Base-by-base conservation (phyloP, 2,113 vertebrate species). In the Syrmaticus mikado region DNA sequence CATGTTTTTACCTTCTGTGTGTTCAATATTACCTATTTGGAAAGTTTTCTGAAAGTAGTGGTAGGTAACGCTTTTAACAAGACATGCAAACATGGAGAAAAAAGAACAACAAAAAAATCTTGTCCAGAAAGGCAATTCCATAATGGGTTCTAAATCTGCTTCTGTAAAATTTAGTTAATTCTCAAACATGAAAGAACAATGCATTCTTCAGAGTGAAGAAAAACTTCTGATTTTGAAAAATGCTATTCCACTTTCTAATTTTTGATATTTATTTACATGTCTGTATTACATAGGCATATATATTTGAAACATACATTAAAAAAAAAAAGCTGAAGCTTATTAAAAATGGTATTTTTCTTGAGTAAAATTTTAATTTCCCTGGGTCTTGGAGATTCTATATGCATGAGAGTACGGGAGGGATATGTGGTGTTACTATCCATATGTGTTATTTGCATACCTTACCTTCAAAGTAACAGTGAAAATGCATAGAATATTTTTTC, bases 91-190 rank as follows among this genome's bases (percentile, higher is more conserved):
- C 32, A 73, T 78, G 66, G 76, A 27, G 76, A 78, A 74, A 30
- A 32, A 10, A 27, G 6, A 25, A 38, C 38, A 50, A 25, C 21
- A 50, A 50, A 50, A 50, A 27, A 52, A 6, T 13, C 24, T 30
- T 27, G 94, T 68, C 4, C 3, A 20, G 50, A 72, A 25, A 82
- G 57, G 61, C 6, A 76, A 4, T 34, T 94, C 43, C 73, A 41
- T 81, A 21, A 85, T 79, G 85, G 17, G 32, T 83, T 86, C 32
- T 77, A 87, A 93, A 95, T 89, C 94, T 93, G 41, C 60, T 80
- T 93, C 67, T 40, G 67, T 38, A 92, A 92, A 68, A 85, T 88
- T 70, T 53, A 62, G 13, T 43, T 80, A 72, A 64, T 82, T 94
- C 32, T 90, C 36, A 82, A 87, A 94, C 79, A 91, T 86, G 89